Percentiles rank a stretch among this genome's conserved stretches.
phyloP scores from a whole-genome alignment of 2,797 vertebrate species.

The Tenualosa ilisha region DNA sequence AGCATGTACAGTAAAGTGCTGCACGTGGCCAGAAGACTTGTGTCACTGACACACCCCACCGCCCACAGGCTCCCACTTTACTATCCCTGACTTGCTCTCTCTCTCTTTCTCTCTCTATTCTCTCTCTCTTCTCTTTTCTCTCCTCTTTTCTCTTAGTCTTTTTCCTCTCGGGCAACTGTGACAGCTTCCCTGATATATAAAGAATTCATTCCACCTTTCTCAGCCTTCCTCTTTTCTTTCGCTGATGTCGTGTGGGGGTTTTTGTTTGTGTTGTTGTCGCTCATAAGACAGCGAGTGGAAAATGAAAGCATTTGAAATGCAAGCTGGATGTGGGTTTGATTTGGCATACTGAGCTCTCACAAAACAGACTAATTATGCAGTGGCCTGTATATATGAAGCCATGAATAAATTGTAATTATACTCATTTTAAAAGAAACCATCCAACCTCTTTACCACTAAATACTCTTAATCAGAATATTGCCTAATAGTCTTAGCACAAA shows the following conservation, averaged over 20 bases:
- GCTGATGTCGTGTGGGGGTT: background rate
- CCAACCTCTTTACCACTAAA: constrained; percentile 44
- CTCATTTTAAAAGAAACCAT: constrained; percentile 43
- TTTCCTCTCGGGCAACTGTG: background rate
- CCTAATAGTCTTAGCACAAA: constrained; percentile 9
- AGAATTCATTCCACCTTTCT: constrained; percentile 1
- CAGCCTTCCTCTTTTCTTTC: background rate
- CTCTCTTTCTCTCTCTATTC: background rate
- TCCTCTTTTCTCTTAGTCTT: background rate
- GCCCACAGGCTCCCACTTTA: constrained; percentile 17
- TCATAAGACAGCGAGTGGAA: background rate
- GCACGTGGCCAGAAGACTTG: constrained; percentile 52
- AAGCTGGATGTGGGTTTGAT: constrained; percentile 36
- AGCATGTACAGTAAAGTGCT: constrained; percentile 58
- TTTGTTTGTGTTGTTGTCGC: constrained; percentile 12
- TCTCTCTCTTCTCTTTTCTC: background rate
- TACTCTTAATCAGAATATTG: constrained; percentile 29
- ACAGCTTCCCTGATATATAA: background rate
- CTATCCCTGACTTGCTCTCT: constrained; percentile 11
- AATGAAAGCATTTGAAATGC: constrained; percentile 27
- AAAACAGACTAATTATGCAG: constrained; percentile 52
- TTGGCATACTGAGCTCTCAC: constrained; percentile 34
- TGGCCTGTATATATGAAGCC: constrained; percentile 46
- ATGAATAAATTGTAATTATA: constrained; percentile 52
- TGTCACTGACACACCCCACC: constrained; percentile 53